Percentiles rank a stretch among this genome's conserved stretches.
Conservation (phyloP, 2,888 invertebrate genomes). For the Meiosimyza decipiens region DNA sequence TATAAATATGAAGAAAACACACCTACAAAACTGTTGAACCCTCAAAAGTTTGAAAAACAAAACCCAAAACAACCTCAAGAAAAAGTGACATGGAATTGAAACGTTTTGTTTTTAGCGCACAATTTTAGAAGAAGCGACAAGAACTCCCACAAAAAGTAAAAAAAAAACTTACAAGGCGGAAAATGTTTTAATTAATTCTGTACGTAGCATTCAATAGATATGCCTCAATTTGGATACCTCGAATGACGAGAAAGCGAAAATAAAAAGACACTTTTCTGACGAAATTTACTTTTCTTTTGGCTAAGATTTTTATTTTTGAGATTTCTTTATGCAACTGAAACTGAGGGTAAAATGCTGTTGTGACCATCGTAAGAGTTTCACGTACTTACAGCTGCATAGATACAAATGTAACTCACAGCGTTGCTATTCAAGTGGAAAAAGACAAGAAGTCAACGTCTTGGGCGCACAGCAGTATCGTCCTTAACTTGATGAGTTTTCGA, state of each 20-base stretch:
- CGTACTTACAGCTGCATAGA: conserved; percentile 10
- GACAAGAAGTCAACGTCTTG: neutral
- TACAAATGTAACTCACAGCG: conserved; percentile 10
- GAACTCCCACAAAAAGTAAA: neutral
- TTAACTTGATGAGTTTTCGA: conserved; percentile 34
- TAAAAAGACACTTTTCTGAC: conserved; percentile 10
- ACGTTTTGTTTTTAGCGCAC: conserved; percentile 13
- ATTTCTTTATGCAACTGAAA: neutral
- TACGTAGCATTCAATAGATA: conserved; percentile 11
- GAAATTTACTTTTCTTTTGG: neutral
- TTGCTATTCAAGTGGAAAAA: conserved; percentile 25
- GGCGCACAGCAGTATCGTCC: neutral
- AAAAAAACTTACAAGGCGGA: conserved; percentile 9
- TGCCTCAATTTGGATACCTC: neutral
- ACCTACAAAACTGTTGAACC: too few relatives aligned
- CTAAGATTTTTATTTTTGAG: neutral
- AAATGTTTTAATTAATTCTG: conserved; percentile 35
- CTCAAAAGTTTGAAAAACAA: neutral
- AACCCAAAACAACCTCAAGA: neutral
- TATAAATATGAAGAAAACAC: too few relatives aligned
- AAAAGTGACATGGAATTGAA: conserved; percentile 21
- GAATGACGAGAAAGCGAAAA: conserved; percentile 9
- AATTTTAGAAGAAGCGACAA: neutral
- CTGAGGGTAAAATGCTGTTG: too few relatives aligned
- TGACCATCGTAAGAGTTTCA: too few relatives aligned